Percentiles rank a stretch among this genome's conserved stretches.
phyloP scores from a whole-genome alignment of 2,113 vertebrate species.

The Neotragus pygmaeus region DNA sequence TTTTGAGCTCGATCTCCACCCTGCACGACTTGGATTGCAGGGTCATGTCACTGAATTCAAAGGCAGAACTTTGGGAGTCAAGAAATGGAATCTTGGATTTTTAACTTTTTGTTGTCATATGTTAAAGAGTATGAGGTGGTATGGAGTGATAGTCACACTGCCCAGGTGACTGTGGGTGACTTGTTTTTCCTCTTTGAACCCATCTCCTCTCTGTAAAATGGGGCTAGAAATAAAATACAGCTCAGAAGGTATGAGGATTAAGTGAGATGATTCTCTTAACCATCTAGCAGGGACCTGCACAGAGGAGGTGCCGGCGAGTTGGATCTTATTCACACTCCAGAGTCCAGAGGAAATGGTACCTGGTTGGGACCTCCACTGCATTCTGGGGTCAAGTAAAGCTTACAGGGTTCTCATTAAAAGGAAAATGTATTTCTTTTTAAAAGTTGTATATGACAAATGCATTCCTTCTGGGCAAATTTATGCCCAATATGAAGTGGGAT shows the following conservation, averaged over 20 bases:
- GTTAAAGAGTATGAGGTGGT: neutral
- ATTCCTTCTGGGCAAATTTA: neutral
- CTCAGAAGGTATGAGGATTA: neutral
- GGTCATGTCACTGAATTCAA: neutral
- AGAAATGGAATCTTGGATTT: neutral
- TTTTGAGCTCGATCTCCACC: neutral
- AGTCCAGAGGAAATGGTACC: too few species aligned
- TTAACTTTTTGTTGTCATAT: neutral
- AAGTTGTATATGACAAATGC: neutral
- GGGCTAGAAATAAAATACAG: neutral
- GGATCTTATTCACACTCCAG: neutral
- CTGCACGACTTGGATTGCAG: neutral
- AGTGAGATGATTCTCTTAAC: neutral
- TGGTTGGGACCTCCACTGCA: neutral
- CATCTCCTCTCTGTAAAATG: neutral
- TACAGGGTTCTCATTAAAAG: neutral
- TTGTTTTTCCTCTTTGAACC: neutral
- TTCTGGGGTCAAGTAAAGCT: neutral
- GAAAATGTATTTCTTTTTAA: neutral
- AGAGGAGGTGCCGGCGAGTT: too few species aligned
- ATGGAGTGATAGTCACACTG: too few species aligned
- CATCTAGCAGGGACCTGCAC: neutral
- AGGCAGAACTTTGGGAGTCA: neutral
- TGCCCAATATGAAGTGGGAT: neutral
- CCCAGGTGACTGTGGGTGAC: neutral